phyloP scores from a whole-genome alignment of 2,888 invertebrate genomes.

The Tiphia femorata region DNA sequence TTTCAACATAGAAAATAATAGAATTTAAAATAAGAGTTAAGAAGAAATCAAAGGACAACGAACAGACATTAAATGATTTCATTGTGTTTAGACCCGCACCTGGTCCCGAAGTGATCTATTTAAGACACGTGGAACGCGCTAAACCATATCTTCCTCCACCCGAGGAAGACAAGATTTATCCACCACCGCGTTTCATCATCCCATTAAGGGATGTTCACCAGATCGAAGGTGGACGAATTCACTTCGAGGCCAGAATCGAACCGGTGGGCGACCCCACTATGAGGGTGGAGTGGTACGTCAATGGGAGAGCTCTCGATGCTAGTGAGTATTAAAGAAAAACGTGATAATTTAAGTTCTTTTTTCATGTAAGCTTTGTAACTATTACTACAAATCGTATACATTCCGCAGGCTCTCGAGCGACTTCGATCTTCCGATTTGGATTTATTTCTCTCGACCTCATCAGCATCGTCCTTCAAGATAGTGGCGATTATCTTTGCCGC shows the following conservation, averaged over 20 bases:
- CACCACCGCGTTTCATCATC: constrained; percentile 92
- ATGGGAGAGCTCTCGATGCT: constrained; percentile 91
- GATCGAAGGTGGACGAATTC: constrained; percentile 92
- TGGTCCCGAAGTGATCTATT: constrained; percentile 93
- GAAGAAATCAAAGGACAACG: too few relatives aligned
- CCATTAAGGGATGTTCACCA: constrained; percentile 86
- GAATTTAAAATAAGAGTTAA: too few relatives aligned
- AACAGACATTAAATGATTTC: too few relatives aligned
- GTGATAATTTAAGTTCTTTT: background rate
- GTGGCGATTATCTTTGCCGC: constrained; percentile 91
- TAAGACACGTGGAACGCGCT: constrained; percentile 92
- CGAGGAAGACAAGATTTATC: constrained; percentile 90
- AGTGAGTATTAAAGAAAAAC: constrained; percentile 75
- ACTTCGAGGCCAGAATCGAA: constrained; percentile 97
- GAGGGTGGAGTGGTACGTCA: constrained; percentile 96
- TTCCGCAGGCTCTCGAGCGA: constrained; percentile 90
- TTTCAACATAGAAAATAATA: too few relatives aligned
- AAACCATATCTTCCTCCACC: constrained; percentile 84
- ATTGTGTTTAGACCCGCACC: constrained; percentile 79
- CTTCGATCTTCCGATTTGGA: constrained; percentile 96
- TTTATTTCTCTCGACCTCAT: constrained; percentile 95
- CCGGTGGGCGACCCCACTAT: constrained; percentile 97
- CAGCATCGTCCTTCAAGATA: constrained; percentile 86
- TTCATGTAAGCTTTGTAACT: background rate
- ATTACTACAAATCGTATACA: too few relatives aligned